These are phyloP conservation scores for Desoria tigrina DNA, from an alignment of 2,888 invertebrate genomes.

Conservation along the genomic window DNA sequence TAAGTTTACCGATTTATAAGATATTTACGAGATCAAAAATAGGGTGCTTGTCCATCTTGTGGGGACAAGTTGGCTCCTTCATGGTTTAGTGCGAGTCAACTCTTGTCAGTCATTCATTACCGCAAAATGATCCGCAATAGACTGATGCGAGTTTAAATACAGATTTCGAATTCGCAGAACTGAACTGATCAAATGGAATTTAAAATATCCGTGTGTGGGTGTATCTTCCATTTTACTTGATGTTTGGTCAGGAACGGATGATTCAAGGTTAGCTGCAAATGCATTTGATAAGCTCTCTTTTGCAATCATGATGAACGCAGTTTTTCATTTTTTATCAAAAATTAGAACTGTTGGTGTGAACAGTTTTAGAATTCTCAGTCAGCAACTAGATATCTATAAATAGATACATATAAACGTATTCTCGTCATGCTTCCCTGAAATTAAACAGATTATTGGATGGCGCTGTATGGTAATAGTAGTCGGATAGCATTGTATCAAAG, in stretches of 20 bases:
- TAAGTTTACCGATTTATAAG: conserved; percentile 22
- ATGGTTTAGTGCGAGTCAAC: conserved; percentile 7
- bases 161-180: neutral
- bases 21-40: neutral
- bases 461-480: too few species aligned
- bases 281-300: conserved; percentile 47
- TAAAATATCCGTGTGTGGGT: neutral
- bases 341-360: conserved; percentile 19
- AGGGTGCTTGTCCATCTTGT: conserved; percentile 3
- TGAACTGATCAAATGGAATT: conserved; percentile 4
- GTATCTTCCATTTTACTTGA: conserved; percentile 10
- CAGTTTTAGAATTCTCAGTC: conserved; percentile 1
- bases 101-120: conserved; percentile 11
- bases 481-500: too few species aligned
- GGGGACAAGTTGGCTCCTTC: neutral
- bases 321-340: conserved; percentile 44
- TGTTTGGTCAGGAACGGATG: conserved; percentile 3
- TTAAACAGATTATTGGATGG: too few species aligned
- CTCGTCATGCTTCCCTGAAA: neutral
- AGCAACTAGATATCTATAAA: conserved; percentile 10
- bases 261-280: conserved; percentile 3
- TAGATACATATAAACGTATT: neutral
- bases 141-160: conserved; percentile 2
- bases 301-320: conserved; percentile 47
- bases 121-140: neutral